Conservation (phyloP, 2,797 vertebrate genomes). For the Pangasius djambal region DNA sequence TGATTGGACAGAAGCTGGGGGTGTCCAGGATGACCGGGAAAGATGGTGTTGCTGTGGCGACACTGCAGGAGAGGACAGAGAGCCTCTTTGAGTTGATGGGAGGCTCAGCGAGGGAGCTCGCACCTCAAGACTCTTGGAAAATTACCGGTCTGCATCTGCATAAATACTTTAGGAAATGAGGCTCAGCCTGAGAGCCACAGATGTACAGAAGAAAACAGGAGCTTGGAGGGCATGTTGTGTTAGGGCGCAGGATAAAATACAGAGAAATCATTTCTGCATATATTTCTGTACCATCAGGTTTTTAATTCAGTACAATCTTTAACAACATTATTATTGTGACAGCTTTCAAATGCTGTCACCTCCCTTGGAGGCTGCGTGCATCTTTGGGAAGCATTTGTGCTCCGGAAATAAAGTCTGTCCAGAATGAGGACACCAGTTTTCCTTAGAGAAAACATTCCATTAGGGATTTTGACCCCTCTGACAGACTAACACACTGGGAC, state of each 20-base stretch:
- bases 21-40: slow-evolving; percentile 44
- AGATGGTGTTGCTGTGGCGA: slow-evolving; percentile 48
- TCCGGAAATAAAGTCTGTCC: background rate
- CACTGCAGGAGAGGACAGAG: slow-evolving; percentile 42
- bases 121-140: slow-evolving; percentile 46
- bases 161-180: slow-evolving; percentile 41
- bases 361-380: background rate
- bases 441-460: background rate
- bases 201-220: slow-evolving; percentile 15
- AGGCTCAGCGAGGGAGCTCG: slow-evolving; percentile 15
- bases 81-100: slow-evolving; percentile 36
- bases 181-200: slow-evolving; percentile 30
- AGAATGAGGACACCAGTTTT: background rate
- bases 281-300: background rate
- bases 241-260: background rate
- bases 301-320: background rate
- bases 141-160: slow-evolving; percentile 46
- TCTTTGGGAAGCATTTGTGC: background rate
- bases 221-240: background rate
- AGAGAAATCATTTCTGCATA: background rate
- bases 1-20: slow-evolving; percentile 29
- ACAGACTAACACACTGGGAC: background rate
- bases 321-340: background rate
- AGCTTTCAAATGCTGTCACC: background rate
- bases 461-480: background rate